Percentiles rank a stretch among this genome's conserved stretches.
phyloP scores from a whole-genome alignment of 2,113 vertebrate species.

The Oceanodroma tethys region DNA sequence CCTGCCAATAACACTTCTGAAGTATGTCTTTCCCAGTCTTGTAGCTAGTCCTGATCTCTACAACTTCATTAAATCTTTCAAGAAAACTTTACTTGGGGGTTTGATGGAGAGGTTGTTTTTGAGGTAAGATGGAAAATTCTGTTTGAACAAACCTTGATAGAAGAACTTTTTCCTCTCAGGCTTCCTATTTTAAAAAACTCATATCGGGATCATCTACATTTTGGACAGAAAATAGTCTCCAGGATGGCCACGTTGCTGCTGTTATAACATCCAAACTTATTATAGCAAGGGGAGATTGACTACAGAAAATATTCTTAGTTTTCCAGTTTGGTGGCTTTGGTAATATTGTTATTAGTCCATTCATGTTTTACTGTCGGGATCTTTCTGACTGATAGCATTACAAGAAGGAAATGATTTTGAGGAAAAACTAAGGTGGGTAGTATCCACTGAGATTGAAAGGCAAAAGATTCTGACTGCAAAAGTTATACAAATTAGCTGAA shows the following conservation, averaged over 20 bases:
- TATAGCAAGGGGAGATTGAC: not conserved
- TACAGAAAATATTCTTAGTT: not conserved
- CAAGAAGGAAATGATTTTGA: not conserved
- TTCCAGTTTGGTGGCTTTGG: not conserved
- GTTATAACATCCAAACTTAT: not conserved
- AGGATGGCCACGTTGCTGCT: not conserved
- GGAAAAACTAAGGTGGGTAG: not conserved
- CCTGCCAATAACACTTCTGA: not conserved
- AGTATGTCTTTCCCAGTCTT: not conserved
- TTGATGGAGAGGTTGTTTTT: not conserved
- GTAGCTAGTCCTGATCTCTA: not conserved
- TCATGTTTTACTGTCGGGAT: not conserved
- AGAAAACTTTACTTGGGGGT: not conserved
- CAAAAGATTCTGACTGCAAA: not conserved
- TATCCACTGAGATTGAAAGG: not conserved
- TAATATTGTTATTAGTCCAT: not conserved
- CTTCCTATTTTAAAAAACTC: not conserved
- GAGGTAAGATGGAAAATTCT: not conserved
- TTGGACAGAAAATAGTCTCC: not conserved
- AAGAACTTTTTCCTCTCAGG: not conserved
- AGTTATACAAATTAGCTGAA: not conserved
- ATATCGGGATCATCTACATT: not conserved
- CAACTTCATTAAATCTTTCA: not conserved
- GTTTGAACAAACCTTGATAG: not conserved
- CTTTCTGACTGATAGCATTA: not conserved